Percentiles rank a stretch among this genome's conserved stretches.
phyloP scores from a whole-genome alignment of 2,113 vertebrate species.

The Anseranas semipalmata region DNA sequence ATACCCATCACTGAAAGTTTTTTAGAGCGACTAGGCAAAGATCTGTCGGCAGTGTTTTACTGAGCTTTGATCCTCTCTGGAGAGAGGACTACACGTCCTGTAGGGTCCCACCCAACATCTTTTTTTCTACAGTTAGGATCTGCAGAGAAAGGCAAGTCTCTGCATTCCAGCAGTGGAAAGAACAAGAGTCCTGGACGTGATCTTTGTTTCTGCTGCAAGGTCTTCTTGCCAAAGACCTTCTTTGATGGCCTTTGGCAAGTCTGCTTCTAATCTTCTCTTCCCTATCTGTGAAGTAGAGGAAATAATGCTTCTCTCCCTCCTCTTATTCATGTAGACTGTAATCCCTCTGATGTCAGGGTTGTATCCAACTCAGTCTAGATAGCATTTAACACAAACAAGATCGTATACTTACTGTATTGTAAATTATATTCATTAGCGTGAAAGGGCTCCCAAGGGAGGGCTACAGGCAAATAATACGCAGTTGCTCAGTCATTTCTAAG shows the following conservation, averaged over 20 bases:
- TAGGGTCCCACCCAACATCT: not conserved
- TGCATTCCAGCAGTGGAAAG: not conserved
- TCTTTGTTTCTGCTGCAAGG: not conserved
- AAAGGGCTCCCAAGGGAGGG: not conserved
- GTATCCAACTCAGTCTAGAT: not conserved
- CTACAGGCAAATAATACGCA: not conserved
- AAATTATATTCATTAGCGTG: not conserved
- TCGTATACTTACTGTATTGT: not conserved
- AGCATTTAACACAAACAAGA: not conserved
- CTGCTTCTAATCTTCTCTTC: not conserved
- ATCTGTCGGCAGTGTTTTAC: not conserved
- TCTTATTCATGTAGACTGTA: rapidly evolving
- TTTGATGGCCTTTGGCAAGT: not conserved
- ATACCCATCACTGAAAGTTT: not conserved
- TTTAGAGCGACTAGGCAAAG: not conserved
- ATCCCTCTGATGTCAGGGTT: not conserved
- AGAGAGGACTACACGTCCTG: not conserved
- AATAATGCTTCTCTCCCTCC: not conserved
- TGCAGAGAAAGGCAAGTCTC: not conserved
- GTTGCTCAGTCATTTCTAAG: not conserved
- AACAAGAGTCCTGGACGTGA: not conserved
- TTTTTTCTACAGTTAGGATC: not conserved
- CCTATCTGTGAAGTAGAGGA: not conserved
- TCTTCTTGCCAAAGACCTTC: not conserved
- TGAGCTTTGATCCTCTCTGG: rapidly evolving